Base-by-base conservation (phyloP, 2,888 invertebrate genomes). In the Drosophila niveifrons region DNA sequence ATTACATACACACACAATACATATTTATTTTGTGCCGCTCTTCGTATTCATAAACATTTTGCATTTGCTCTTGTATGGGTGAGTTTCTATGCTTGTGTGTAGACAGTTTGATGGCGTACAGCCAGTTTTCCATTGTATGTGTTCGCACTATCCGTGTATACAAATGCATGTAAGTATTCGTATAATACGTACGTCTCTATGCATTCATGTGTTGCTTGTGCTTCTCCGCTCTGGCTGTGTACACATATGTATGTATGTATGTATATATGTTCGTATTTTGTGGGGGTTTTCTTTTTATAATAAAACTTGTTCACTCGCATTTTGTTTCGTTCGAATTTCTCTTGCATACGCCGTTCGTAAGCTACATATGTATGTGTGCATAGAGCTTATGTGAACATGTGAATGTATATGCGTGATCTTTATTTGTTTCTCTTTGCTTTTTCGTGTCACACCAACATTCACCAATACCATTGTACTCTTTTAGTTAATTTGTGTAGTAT, bases 121-220 rank as follows among this genome's bases (percentile, higher is more conserved):
- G 87, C 90, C 89, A 88, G 90, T 90, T 88, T 88, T 89, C 79
- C 79, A 67, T 77, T 78, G 65, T 72, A 61, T 67, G 63, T 81
- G 70, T 41, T 13, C 15, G 15, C 15, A 61, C 36, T 39, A 44
- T 28, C 3, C 41, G 52, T 48, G 39, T 7, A 56, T 13, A 66
- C 34, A 51, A n/a, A 46, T 50, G 15, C 44, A 43, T 28, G 17
- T 41, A 28, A 23, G 39, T 39, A 36, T 18, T 18, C 18, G 13
- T 39, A n/a, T 28, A 11, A 58, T 17, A 29, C 10, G 1, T 31
- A 15, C 11, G 10, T 18, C 1, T 23, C 7, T 36, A 50, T 23
- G 46, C 15, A 23, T 56, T 10, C 10, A 55, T 39, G 15, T n/a
- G 23, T 15, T 41, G 13, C 13, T 41, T 41, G 39, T 39, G 39